phyloP scores from a whole-genome alignment of 2,888 invertebrate genomes.

The Ischnus inquisitorius region DNA sequence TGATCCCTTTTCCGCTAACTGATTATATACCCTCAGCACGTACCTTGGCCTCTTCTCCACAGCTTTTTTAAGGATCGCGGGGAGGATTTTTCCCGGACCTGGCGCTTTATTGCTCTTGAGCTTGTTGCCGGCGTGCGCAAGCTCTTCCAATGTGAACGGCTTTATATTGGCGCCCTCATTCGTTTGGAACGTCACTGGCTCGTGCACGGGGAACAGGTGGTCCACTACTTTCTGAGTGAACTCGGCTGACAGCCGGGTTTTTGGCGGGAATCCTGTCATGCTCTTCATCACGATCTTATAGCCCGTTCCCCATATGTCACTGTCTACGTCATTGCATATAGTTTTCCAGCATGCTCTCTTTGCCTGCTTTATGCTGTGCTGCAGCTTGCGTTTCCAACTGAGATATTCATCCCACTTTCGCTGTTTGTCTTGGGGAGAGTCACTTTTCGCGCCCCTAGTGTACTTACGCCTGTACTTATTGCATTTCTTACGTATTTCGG shows the following conservation, averaged over 20 bases:
- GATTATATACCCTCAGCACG: slow-evolving; percentile 43
- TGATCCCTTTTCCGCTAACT: background rate
- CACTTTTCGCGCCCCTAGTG: background rate
- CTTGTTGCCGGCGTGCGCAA: slow-evolving; percentile 2
- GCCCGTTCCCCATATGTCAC: slow-evolving; percentile 22
- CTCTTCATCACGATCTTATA: slow-evolving; percentile 24
- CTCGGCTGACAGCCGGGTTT: background rate
- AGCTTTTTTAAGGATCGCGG: slow-evolving; percentile 9
- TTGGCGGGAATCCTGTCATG: background rate
- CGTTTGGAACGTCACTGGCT: background rate
- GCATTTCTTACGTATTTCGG: slow-evolving; percentile 18
- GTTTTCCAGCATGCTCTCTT: slow-evolving; percentile 27
- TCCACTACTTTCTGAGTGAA: slow-evolving; percentile 9
- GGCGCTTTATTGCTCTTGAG: background rate
- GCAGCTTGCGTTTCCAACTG: no score
- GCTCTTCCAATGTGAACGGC: slow-evolving; percentile 53
- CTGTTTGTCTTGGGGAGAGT: no score
- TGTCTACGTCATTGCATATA: slow-evolving; percentile 17
- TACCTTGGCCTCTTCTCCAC: background rate
- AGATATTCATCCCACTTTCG: no score
- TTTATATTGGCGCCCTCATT: slow-evolving; percentile 11
- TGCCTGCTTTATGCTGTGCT: background rate
- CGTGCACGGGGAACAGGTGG: slow-evolving; percentile 26
- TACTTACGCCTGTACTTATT: background rate
- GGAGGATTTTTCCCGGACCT: slow-evolving; percentile 24